phyloP scores from a whole-genome alignment of 2,797 vertebrate species.

The Dermochelys coriacea region DNA sequence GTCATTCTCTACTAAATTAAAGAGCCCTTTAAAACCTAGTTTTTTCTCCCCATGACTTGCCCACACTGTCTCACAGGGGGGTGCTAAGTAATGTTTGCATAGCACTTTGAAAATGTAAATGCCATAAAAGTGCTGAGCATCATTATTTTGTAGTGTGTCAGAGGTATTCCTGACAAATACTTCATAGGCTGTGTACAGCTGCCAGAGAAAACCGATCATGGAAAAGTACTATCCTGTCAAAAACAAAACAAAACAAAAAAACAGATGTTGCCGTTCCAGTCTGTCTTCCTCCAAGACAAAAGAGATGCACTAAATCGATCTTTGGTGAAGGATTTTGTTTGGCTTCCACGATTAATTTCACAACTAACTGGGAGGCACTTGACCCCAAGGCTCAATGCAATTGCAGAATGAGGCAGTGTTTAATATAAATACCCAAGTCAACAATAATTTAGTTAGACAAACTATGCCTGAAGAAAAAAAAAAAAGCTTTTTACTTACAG shows the following conservation, averaged over 20 bases:
- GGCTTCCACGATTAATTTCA: constrained; percentile 71
- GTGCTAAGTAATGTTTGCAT: constrained; percentile 61
- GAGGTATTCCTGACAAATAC: constrained; percentile 63
- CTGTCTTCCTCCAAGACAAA: constrained; percentile 73
- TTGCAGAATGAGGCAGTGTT: constrained; percentile 12
- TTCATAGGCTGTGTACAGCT: not conserved
- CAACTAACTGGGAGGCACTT: constrained; percentile 66
- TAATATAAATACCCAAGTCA: constrained; percentile 51
- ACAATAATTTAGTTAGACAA: constrained; percentile 51
- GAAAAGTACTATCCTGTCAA: constrained; percentile 68
- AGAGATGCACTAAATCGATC: constrained; percentile 71
- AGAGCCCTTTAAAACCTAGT: not conserved
- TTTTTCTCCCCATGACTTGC: constrained; percentile 21
- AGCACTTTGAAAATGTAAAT: constrained; percentile 59
- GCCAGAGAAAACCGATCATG: constrained; percentile 70
- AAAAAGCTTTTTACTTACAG: constrained; percentile 35
- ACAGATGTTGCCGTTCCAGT: constrained; percentile 71
- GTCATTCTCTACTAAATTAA: constrained; percentile 52
- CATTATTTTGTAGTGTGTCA: constrained; percentile 58
- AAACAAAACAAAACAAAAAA: not conserved
- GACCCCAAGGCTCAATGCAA: constrained; percentile 48
- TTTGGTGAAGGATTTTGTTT: constrained; percentile 68
- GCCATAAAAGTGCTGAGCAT: constrained; percentile 22
- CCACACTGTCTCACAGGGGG: constrained; percentile 4
- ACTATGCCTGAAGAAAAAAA: not conserved